These are phyloP conservation scores for Chaetodon trifasciatus DNA, from an alignment of 2,797 vertebrate species.

Conservation along the genomic window DNA sequence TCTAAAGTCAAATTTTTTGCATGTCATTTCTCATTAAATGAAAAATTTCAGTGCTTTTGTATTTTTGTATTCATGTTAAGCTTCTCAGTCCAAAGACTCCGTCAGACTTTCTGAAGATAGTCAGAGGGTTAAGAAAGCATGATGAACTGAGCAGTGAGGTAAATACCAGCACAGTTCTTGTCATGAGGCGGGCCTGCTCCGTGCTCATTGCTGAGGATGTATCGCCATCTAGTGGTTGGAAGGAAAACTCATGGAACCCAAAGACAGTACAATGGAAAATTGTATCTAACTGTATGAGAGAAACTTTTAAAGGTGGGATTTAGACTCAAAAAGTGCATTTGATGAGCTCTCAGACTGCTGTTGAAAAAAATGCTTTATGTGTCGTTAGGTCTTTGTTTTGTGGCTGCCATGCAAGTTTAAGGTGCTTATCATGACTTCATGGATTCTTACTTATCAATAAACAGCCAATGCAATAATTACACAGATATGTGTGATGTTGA, in stretches of 20 bases:
- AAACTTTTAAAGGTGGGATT: not conserved
- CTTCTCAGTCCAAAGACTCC: not conserved
- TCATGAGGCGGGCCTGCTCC: not conserved
- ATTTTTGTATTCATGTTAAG: not conserved
- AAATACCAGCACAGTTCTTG: not conserved
- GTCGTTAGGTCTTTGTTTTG: not conserved
- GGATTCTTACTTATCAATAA: too few relatives aligned
- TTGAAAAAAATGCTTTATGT: not conserved
- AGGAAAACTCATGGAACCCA: not conserved
- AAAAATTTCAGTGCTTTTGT: not conserved
- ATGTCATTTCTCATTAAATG: not conserved
- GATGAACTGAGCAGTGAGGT: not conserved
- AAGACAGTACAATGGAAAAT: not conserved
- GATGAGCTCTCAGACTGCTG: not conserved
- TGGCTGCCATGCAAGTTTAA: not conserved
- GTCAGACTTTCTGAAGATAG: not conserved
- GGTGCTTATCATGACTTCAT: not conserved
- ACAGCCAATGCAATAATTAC: too few relatives aligned
- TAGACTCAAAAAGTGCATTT: not conserved
- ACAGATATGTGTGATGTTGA: too few relatives aligned
- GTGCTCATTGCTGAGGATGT: constrained; percentile 51
- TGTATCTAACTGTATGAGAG: too few relatives aligned
- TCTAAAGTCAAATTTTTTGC: not conserved
- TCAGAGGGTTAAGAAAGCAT: constrained; percentile 1
- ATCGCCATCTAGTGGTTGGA: constrained; percentile 73